Percentiles rank a stretch among this genome's conserved stretches.
Evolutionary conservation across 2,888 invertebrate genomes (phyloP).

Genomic region (Strigamia crassipes): DNA sequence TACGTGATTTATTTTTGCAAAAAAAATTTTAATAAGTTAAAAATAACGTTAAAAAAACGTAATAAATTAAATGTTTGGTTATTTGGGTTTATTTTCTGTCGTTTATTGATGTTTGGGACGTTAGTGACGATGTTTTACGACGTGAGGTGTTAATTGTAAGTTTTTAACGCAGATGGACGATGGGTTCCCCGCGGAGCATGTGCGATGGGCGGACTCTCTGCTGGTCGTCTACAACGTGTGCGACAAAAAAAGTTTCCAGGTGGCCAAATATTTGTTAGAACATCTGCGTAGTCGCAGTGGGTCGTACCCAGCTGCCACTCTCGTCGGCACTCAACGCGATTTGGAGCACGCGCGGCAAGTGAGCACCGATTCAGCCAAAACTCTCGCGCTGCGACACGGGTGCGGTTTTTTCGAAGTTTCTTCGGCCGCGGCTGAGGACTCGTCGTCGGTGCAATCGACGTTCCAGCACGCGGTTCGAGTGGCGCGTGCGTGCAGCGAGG

Average conservation of each 20-base stretch:
- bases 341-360: constrained; percentile 51
- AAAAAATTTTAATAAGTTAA: no score
- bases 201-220: constrained; percentile 50
- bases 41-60: neutral
- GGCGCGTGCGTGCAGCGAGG: constrained; percentile 36
- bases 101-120: neutral
- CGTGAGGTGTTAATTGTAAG: neutral
- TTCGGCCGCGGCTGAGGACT: constrained; percentile 49
- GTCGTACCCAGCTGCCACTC: constrained; percentile 57
- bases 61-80: neutral
- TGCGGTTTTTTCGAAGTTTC: constrained; percentile 50
- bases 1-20: constrained; percentile 30
- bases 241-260: constrained; percentile 50
- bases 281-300: constrained; percentile 20
- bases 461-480: constrained; percentile 47
- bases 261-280: constrained; percentile 50
- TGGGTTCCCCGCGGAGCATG: constrained; percentile 50
- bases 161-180: constrained; percentile 46
- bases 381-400: constrained; percentile 48
- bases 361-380: constrained; percentile 48
- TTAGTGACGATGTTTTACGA: neutral
- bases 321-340: constrained; percentile 50
- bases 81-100: neutral
- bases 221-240: constrained; percentile 51
- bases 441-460: constrained; percentile 46